Evolutionary conservation across 1,140 invertebrate species (phyloP).

Genomic region (Orius insidiosus): DNA sequence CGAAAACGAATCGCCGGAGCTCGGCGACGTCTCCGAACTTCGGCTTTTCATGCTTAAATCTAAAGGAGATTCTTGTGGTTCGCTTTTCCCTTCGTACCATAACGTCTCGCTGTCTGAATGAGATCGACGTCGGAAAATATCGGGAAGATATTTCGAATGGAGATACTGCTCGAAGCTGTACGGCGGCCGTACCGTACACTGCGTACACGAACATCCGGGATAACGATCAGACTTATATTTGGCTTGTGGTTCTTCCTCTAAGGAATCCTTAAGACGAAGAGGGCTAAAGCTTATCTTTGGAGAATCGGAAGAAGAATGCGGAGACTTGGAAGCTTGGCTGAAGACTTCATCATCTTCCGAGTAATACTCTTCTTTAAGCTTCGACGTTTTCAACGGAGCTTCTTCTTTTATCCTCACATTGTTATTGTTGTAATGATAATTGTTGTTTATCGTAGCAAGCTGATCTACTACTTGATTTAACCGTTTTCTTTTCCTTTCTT

Average conservation of each 20-base stretch:
- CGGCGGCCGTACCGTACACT: conserved; percentile 24
- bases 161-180: conserved; percentile 52
- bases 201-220: conserved; percentile 27
- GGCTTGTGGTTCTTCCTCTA: conserved; percentile 27
- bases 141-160: conserved; percentile 53
- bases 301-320: conserved; percentile 35
- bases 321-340: conserved; percentile 32
- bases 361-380: conserved; percentile 30
- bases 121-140: conserved; percentile 43
- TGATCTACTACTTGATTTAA: conserved; percentile 57
- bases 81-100: conserved; percentile 31
- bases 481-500: conserved; percentile 50
- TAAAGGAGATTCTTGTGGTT: conserved; percentile 59
- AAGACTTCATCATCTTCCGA: conserved; percentile 37
- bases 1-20: conserved; percentile 21
- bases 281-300: conserved; percentile 38
- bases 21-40: conserved; percentile 18
- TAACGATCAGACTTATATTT: conserved; percentile 25
- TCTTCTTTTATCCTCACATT: conserved; percentile 21
- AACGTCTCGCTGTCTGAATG: conserved; percentile 54
- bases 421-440: conserved; percentile 21
- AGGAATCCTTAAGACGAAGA: conserved; percentile 32
- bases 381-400: conserved; percentile 17
- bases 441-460: conserved; percentile 27
- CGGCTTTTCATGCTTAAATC: conserved; percentile 58